Conservation (phyloP, 2,113 vertebrate genomes). For the Myiozetetes cayanensis region DNA sequence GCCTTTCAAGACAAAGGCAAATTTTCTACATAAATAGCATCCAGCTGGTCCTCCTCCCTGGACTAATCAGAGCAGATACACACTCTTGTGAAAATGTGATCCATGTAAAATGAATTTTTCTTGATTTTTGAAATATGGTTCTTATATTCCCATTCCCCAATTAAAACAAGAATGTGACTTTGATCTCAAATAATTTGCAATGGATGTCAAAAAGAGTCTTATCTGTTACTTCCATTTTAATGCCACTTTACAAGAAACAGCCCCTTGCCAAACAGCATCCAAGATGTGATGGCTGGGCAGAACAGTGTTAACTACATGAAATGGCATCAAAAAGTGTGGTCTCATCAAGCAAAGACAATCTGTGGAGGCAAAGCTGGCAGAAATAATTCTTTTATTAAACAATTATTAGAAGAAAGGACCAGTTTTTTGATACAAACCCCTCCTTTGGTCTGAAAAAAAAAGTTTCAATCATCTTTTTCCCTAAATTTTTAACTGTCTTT, state of each 20-base stretch:
- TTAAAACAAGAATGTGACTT: constrained; percentile 2
- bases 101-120: neutral
- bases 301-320: neutral
- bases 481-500: neutral
- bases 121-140: neutral
- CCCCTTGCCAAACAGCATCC: neutral
- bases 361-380: neutral
- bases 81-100: neutral
- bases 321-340: constrained; percentile 1
- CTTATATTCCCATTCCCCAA: neutral
- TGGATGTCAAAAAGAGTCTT: neutral
- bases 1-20: neutral
- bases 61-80: neutral
- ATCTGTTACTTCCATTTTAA: neutral
- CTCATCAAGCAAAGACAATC: neutral
- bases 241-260: neutral
- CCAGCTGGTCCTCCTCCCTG: neutral
- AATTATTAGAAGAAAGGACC: neutral
- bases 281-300: neutral
- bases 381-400: neutral
- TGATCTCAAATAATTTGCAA: constrained; percentile 21
- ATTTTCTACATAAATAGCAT: neutral
- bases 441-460: neutral
- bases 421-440: neutral
- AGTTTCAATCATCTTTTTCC: neutral